These are phyloP conservation scores for Florisuga fusca DNA, from an alignment of 2,797 vertebrate species.

Conservation along the genomic window DNA sequence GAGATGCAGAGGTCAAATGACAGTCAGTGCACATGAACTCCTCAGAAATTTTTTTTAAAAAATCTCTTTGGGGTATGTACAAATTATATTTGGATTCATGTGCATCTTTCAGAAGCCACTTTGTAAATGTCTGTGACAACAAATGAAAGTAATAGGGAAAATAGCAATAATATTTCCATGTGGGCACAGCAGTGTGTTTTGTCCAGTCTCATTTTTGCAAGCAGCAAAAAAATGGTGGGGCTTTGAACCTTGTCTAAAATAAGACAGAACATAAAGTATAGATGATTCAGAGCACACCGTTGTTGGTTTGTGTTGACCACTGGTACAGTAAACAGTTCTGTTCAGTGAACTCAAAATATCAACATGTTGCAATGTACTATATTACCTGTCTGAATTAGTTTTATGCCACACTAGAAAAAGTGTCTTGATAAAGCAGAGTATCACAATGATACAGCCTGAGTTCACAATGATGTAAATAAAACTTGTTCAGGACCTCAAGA, in stretches of 20 bases:
- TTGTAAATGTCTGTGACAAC: background rate
- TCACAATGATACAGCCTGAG: background rate
- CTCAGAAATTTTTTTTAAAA: background rate
- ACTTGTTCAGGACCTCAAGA: background rate
- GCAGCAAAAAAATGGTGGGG: background rate
- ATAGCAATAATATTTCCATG: background rate
- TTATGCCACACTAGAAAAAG: background rate
- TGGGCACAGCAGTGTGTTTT: background rate
- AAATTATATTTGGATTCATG: background rate
- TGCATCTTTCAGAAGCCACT: background rate
- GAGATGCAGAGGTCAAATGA: background rate
- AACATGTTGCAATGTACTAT: background rate
- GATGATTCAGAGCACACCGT: background rate
- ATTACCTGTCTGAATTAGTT: background rate
- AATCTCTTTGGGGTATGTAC: background rate
- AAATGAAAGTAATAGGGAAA: background rate
- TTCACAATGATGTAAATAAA: background rate
- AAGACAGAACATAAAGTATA: background rate
- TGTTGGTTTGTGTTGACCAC: background rate
- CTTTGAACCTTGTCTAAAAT: background rate
- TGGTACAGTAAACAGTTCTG: background rate
- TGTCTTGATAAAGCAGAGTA: background rate
- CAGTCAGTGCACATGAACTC: background rate
- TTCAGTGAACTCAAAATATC: background rate
- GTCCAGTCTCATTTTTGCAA: background rate